A percentile compares a stretch with the other conserved stretches of the same genome.
These are phyloP conservation scores for Chloroceryle aenea DNA, from an alignment of 2,113 vertebrate genomes.

Conservation along the genomic window DNA sequence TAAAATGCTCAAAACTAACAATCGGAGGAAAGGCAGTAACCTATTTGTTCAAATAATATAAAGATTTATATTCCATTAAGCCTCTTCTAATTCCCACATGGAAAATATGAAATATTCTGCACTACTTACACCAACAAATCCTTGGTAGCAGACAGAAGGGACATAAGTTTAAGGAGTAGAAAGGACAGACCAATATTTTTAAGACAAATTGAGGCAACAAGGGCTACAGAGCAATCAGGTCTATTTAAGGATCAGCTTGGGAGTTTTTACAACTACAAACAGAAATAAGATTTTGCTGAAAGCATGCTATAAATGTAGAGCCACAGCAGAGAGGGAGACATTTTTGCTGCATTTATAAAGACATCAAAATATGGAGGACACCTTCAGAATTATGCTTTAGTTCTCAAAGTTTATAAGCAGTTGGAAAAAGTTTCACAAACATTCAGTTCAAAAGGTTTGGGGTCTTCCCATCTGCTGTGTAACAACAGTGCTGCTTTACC, in stretches of 20 bases:
- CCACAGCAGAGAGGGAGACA: background rate
- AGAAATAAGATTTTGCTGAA: constrained; percentile 45
- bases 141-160: constrained; percentile 18
- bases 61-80: background rate
- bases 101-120: background rate
- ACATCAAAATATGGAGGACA: background rate
- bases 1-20: background rate
- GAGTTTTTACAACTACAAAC: constrained; percentile 45
- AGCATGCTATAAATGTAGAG: constrained; percentile 30
- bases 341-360: background rate
- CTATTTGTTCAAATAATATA: background rate
- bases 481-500: background rate
- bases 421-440: background rate
- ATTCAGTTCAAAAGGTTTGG: background rate
- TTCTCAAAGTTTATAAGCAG: background rate
- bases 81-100: background rate
- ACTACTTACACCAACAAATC: background rate
- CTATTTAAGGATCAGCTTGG: constrained; percentile 49
- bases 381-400: background rate
- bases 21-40: background rate
- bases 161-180: background rate
- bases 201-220: constrained; percentile 3
- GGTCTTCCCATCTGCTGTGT: background rate
- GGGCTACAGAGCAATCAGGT: constrained; percentile 22
- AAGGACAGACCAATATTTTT: constrained; percentile 42